phyloP scores from a whole-genome alignment of 2,888 invertebrate species.

The Cosmia pyralina region DNA sequence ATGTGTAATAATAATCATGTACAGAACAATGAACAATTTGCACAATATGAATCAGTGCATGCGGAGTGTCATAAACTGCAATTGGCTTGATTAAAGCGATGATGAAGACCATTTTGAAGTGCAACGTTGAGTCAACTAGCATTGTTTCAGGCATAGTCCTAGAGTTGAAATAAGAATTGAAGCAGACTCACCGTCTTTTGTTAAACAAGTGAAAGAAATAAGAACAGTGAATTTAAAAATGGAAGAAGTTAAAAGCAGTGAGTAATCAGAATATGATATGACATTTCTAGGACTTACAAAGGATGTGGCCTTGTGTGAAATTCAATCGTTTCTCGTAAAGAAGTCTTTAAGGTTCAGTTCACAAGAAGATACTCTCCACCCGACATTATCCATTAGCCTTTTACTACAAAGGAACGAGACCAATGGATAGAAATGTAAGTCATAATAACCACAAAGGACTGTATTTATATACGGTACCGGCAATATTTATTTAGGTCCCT shows the following conservation, averaged over 20 bases:
- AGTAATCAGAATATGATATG: not conserved
- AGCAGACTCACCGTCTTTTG: not conserved
- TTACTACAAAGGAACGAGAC: slow-evolving; percentile 5
- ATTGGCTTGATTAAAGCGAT: slow-evolving; percentile 39
- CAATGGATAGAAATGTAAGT: slow-evolving; percentile 25
- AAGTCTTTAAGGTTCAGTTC: slow-evolving; percentile 20
- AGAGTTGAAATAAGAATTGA: not conserved
- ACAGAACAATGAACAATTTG: slow-evolving; percentile 37
- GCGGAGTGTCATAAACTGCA: slow-evolving; percentile 37
- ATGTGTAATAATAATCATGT: not conserved
- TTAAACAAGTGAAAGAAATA: slow-evolving; percentile 3
- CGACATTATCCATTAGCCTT: slow-evolving; percentile 23
- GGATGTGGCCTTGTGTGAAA: slow-evolving; percentile 31
- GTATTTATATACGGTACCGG: slow-evolving; percentile 4
- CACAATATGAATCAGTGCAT: slow-evolving; percentile 42
- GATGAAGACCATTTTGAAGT: slow-evolving; percentile 5
- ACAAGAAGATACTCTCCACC: slow-evolving; percentile 19
- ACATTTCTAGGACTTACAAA: slow-evolving; percentile 1
- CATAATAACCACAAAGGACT: slow-evolving; percentile 12
- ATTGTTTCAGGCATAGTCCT: not conserved
- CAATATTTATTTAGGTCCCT: slow-evolving; percentile 22
- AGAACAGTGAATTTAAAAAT: not conserved
- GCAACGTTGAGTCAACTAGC: slow-evolving; percentile 24
- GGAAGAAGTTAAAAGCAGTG: not conserved
- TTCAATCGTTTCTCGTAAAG: slow-evolving; percentile 30